A percentile compares a stretch with the other conserved stretches of the same genome.
These are phyloP conservation scores for Drosophila kepulauana DNA, from an alignment of 1,140 invertebrate species.

Conservation along the genomic window DNA sequence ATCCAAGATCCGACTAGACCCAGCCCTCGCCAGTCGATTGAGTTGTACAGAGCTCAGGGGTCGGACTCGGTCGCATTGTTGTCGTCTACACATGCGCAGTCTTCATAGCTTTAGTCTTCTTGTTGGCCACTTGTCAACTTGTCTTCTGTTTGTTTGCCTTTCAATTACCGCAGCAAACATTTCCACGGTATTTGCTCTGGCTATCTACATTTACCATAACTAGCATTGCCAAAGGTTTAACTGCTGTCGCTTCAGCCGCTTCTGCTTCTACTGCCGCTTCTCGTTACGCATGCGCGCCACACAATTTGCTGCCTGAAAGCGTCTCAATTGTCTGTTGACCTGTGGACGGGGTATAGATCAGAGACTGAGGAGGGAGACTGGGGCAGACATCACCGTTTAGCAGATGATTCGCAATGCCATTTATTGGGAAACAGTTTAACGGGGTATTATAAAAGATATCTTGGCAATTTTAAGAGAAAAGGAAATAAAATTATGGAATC, in stretches of 20 bases:
- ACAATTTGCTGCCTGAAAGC: constrained; percentile 77
- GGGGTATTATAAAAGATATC: constrained; percentile 8
- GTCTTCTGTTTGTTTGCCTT: constrained; percentile 60
- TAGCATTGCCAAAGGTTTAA: constrained; percentile 41
- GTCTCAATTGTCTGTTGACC: constrained; percentile 67
- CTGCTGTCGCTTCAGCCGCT: constrained; percentile 27
- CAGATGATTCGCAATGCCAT: constrained; percentile 12
- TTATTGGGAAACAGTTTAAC: constrained; percentile 15
- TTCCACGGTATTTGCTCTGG: constrained; percentile 59
- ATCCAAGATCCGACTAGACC: constrained; percentile 13
- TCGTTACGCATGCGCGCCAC: constrained; percentile 67
- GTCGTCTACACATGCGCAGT: constrained; percentile 64
- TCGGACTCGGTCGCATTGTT: constrained; percentile 45
- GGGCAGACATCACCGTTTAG: not conserved
- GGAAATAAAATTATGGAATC: no score
- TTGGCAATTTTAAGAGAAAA: no score
- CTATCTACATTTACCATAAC: constrained; percentile 65
- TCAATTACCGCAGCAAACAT: constrained; percentile 72
- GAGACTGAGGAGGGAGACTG: no score
- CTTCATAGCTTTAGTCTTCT: constrained; percentile 24
- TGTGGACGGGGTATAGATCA: constrained; percentile 16
- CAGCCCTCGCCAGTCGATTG: constrained; percentile 44
- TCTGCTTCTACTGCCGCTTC: constrained; percentile 26
- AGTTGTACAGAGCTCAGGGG: constrained; percentile 41
- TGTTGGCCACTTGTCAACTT: constrained; percentile 38